phyloP scores from a whole-genome alignment of 2,113 vertebrate species.

The Herpailurus yagouaroundi region DNA sequence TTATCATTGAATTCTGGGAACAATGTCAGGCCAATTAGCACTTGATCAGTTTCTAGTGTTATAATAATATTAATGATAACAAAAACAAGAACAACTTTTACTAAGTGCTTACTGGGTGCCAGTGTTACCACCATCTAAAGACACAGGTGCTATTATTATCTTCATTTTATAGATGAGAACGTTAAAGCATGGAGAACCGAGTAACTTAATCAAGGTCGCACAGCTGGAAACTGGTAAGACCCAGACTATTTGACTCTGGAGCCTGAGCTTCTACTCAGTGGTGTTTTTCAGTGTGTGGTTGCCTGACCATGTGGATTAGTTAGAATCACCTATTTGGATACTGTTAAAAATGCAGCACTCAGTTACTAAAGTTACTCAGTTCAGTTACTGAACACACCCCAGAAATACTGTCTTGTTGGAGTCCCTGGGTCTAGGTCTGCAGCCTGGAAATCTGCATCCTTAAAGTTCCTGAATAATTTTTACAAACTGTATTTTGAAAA shows the following conservation, averaged over 20 bases:
- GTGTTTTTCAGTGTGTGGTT: neutral
- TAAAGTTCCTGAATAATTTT: neutral
- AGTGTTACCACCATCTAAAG: neutral
- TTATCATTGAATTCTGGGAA: neutral
- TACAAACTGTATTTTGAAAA: neutral
- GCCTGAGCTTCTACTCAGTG: neutral
- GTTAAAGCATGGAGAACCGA: neutral
- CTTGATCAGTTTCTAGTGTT: constrained; percentile 23
- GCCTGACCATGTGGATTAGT: neutral
- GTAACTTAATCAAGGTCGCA: neutral
- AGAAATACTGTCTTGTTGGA: neutral
- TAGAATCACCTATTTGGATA: neutral
- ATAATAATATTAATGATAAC: neutral
- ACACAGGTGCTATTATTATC: neutral
- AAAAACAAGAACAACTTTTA: neutral
- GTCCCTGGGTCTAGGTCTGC: neutral
- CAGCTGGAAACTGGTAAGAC: neutral
- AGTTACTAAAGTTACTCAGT: too few species aligned
- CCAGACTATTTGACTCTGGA: neutral
- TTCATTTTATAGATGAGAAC: neutral
- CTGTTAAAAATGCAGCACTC: neutral
- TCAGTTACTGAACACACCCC: neutral
- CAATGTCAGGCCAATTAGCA: neutral
- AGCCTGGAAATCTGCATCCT: neutral
- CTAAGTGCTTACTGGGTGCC: neutral